These are phyloP conservation scores for Strigamia maritima DNA, from an alignment of 2,888 invertebrate species.

Conservation along the genomic window DNA sequence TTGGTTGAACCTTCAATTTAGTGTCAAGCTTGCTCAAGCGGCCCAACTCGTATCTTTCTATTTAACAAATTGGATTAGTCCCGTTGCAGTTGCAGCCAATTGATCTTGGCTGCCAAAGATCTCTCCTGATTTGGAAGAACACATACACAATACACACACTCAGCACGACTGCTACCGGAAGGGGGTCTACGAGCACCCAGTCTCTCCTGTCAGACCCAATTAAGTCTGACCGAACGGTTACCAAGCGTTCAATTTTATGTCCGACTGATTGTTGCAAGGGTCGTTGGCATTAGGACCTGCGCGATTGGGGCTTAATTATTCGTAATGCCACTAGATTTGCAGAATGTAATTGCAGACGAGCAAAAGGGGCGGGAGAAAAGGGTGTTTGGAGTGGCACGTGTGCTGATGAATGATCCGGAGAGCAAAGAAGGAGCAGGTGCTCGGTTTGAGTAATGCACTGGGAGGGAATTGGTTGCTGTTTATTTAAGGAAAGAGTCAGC, in stretches of 20 bases:
- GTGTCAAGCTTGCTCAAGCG: background rate
- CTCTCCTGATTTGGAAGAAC: background rate
- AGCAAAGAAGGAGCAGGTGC: conserved; percentile 5
- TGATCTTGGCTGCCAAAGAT: background rate
- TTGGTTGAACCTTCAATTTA: background rate
- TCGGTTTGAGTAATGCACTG: conserved; percentile 4
- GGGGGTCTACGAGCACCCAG: background rate
- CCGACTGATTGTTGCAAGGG: conserved; percentile 10
- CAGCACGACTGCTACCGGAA: background rate
- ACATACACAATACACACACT: background rate
- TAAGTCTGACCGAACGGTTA: conserved; percentile 1
- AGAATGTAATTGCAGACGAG: conserved; percentile 15
- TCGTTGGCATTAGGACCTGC: conserved; percentile 10
- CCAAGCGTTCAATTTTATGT: conserved; percentile 10
- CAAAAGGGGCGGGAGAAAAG: background rate
- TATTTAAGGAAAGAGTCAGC: conserved; percentile 9
- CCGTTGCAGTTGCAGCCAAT: background rate
- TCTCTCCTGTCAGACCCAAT: background rate
- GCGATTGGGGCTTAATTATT: conserved; percentile 10
- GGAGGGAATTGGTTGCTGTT: conserved; percentile 9
- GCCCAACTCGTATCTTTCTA: conserved; percentile 5
- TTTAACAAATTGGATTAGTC: conserved; percentile 10
- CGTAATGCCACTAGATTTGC: conserved; percentile 6
- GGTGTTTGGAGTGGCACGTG: conserved; percentile 10
- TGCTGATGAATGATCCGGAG: background rate